phyloP scores from a whole-genome alignment of 2,888 invertebrate genomes.

The Nymphalis polychloros region DNA sequence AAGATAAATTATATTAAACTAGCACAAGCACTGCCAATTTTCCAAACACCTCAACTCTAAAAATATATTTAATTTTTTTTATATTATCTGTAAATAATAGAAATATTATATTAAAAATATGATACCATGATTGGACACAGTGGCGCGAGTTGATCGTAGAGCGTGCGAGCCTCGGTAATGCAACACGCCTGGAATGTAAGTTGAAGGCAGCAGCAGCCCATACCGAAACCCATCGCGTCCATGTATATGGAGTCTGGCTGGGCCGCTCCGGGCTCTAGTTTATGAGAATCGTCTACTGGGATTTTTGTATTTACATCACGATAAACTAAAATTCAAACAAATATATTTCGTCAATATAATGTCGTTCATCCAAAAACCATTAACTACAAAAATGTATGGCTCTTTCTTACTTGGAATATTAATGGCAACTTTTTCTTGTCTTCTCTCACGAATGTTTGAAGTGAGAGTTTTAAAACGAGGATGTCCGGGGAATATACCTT shows the following conservation, averaged over 20 bases:
- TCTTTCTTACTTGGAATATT: conserved; percentile 92
- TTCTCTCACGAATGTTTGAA: conserved; percentile 93
- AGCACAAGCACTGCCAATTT: no score
- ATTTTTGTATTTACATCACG: conserved; percentile 92
- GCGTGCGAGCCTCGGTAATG: conserved; percentile 95
- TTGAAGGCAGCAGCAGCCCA: conserved; percentile 99
- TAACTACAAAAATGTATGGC: neutral
- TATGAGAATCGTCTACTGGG: conserved; percentile 90
- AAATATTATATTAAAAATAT: conserved; percentile 49
- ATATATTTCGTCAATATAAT: neutral
- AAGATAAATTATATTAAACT: no score
- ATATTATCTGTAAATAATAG: neutral
- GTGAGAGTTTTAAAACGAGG: conserved; percentile 97
- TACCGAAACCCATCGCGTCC: conserved; percentile 99
- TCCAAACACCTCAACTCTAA: no score
- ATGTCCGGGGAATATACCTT: conserved; percentile 96
- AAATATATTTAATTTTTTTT: neutral
- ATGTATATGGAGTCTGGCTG: conserved; percentile 96
- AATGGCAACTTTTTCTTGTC: conserved; percentile 97
- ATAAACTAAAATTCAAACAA: conserved; percentile 84
- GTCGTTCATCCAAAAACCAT: no score
- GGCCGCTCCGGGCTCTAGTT: conserved; percentile 84
- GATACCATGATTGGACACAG: conserved; percentile 97
- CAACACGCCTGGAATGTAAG: conserved; percentile 98
- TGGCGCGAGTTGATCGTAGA: conserved; percentile 98